Evolutionary conservation across 2,797 vertebrate genomes (phyloP), one percentile per base, ranked within the genome.

Genomic region (Chelon auratus): DNA sequence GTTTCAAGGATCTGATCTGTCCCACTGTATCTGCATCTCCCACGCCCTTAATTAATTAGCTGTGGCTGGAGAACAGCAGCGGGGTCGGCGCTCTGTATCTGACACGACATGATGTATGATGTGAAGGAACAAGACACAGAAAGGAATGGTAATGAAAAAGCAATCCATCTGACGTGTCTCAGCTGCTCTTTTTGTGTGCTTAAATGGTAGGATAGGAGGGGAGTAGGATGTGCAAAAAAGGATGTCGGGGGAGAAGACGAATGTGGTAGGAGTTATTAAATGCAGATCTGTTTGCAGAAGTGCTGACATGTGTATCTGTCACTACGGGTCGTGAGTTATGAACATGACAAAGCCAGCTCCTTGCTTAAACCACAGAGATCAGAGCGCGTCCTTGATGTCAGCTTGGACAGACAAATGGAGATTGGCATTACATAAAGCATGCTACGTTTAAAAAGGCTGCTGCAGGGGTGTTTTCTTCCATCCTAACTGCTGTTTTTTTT

Each of bases 241-340:
- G 30, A 43, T 42, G 42, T 20, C 33, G 39, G 36, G 58, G 40
- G 48, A 43, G 52, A 69, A 58, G 76, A 71, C 6, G 8, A 66
- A 75, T 75, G 67, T 45, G 42, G 52, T 39, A 26, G 68, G 78
- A 4, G 43, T 57, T 47, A 59, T 76, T 68, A 60, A 62, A 85
- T 77, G 68, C 72, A 80, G 80, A 74, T 78, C 63, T 86, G 87
- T 87, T 83, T 71, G 78, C 66, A 66, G 81, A 90, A 84, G 80
- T 87, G 90, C 88, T 92, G 89, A 90, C 83, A 88, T 87, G 73
- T 81, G 77, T 78, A 81, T 86, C 77, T 90, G 91, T 92, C 92
- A 89, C 70, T 56, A 12, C 10, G 2, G 72, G 42, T 86, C 77
- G 78, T 72, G 79, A 84, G 87, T 81, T 82, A 89, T 82, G 74